Base-by-base conservation (phyloP, 2,888 invertebrate species). In the Halictus quadricinctus region DNA sequence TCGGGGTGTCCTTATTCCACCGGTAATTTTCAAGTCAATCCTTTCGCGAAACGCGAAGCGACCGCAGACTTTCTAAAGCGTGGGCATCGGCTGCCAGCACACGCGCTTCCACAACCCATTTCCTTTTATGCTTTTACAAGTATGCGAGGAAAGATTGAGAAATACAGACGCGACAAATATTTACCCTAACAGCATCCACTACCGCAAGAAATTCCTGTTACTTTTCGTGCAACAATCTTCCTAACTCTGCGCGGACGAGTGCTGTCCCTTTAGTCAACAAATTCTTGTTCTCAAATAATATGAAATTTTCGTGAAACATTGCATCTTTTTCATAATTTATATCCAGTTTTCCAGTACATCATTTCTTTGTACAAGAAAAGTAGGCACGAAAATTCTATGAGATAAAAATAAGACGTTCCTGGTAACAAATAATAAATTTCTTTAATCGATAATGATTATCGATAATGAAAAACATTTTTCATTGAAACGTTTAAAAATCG, bases 61-160 rank as follows among this genome's bases (percentile, higher is more conserved):
- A 72, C 13, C 70, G 43, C 72, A 15, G 60, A 89, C 90, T 88
- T 89, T 89, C 89, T 88, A 89, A 88, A 84, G 84, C 78, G 90
- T 89, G 81, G 90, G 88, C 83, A 88, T 83, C 66, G 70, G 58
- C 69, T 79, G 58, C 74, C 72, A 76, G 81, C 76, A 72, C 74
- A 78, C 79, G 80, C 76, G 79, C 82, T 78, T 86, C 83, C 79
- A 82, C 76, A 80, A 70, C 64, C 64, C 64, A 58, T 81, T 85
- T 88, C 83, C 87, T 88, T 88, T 83, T 78, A 87, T 41, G 80
- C 77, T 80, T 81, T 64, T 41, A 80, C 73, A 29, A 76, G 76
- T 79, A 64, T 29, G 46, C 10, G 70, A 70, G 41, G 12, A 70
- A n/a, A 70, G 70, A 70, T 70, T 70, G n/a, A 70, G 41, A 43